Conservation (phyloP, 1,140 invertebrate genomes). For the Hirudo medicinalis region DNA sequence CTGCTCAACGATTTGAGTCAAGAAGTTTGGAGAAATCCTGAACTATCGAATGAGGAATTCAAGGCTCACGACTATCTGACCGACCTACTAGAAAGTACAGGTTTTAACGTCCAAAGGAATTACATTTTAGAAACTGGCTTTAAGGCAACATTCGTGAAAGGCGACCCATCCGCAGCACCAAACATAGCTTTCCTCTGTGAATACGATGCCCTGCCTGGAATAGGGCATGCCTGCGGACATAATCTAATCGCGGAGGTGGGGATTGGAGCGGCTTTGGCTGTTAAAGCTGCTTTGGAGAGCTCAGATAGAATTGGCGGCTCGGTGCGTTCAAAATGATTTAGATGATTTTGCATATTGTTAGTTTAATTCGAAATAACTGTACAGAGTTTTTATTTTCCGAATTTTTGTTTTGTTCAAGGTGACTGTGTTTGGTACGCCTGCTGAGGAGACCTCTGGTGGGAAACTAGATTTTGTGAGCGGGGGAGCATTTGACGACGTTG, state of each 20-base stretch:
- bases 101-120: conserved; percentile 7
- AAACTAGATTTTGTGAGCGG: conserved; percentile 37
- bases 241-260: conserved; percentile 43
- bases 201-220: conserved; percentile 42
- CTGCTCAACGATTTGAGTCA: conserved; percentile 9
- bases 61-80: conserved; percentile 16
- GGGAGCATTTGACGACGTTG: conserved; percentile 37
- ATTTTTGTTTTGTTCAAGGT: conserved; percentile 24
- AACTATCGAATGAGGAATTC: conserved; percentile 12
- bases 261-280: conserved; percentile 34
- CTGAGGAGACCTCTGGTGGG: conserved; percentile 40
- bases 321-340: too few species aligned
- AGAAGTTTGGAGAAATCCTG: conserved; percentile 19
- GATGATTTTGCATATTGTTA: too few species aligned
- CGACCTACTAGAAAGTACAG: conserved; percentile 7
- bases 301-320: conserved; percentile 12
- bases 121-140: conserved; percentile 20
- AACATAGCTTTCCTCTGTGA: conserved; percentile 38
- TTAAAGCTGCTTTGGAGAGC: conserved; percentile 33
- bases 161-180: conserved; percentile 12
- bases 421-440: conserved; percentile 39
- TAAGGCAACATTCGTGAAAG: conserved; percentile 2
- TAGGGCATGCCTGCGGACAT: conserved; percentile 43
- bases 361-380: too few species aligned
- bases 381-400: too few species aligned